Evolutionary conservation across 2,797 vertebrate genomes (phyloP), one percentile per base, ranked within the genome.

Genomic region (Microhierax caerulescens): DNA sequence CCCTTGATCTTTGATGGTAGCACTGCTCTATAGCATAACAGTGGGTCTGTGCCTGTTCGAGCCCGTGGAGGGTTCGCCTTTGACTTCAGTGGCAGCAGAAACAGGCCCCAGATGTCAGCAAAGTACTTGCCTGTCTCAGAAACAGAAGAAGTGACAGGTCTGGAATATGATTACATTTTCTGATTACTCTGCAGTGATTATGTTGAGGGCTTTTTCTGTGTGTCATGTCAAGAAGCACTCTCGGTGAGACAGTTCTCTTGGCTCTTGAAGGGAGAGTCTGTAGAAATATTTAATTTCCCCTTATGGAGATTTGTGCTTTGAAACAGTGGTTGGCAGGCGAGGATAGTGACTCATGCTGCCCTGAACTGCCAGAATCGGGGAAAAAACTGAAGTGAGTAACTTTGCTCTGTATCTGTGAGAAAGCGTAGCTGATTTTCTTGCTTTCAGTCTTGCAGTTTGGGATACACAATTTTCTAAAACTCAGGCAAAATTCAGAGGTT

Each of bases 211-310:
- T 64, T 65, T 91, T 92, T 63, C 63, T n/a, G 5, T 37, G 43
- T 47, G 21, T 60, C 80, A 21, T 80, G 51, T 89, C 56, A 78
- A 87, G 79, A 70, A 76, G n/a, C 22, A 13, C 24, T 67, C 25
- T 60, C 34, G 72, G 34, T 6, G 14, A 75, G 67, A 88, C 70
- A 89, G 61, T 79, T 73, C 59, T 88, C 50, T 63, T 86, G 84
- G 51, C n/a, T 91, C 75, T 89, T 54, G 63, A 67, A 67, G 77
- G 30, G 20, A 0, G 3, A 43, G 34, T 61, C 74, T 89, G 37
- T 68, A 93, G 84, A 93, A 94, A 88, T 84, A 73, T 70, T 94
- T 92, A 54, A 93, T 94, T 95, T 96, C 67, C 65, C 39, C 54
- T 91, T 72, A 73, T 79, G 76, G 85, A 88, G 73, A 63, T 73